These are phyloP conservation scores for Ctenomys sociabilis DNA, from an alignment of 2,113 vertebrate genomes.

Conservation along the genomic window DNA sequence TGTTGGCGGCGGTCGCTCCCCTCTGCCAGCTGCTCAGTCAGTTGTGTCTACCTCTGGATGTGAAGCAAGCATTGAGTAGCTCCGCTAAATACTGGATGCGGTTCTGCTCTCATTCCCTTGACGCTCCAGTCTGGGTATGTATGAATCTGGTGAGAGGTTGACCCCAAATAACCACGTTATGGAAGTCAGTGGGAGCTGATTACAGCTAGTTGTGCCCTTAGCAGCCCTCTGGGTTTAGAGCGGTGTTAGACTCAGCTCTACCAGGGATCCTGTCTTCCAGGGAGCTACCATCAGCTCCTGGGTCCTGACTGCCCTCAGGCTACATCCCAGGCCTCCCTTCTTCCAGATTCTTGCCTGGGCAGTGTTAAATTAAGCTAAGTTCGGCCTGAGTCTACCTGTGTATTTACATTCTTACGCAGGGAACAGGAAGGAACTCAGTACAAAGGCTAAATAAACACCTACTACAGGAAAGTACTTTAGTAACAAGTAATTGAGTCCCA, in stretches of 20 bases:
- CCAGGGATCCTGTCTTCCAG: not conserved
- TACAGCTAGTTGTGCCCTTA: too few relatives aligned
- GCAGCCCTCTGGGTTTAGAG: not conserved
- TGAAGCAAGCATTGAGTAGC: rapidly evolving
- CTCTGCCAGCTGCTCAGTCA: not conserved
- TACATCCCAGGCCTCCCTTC: not conserved
- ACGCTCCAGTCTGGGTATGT: not conserved
- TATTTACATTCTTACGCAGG: not conserved
- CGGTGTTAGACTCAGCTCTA: not conserved
- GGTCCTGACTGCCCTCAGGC: not conserved
- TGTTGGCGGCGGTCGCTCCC: not conserved
- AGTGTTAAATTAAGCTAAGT: not conserved
- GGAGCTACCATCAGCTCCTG: not conserved
- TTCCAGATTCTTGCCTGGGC: not conserved
- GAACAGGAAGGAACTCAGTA: not conserved
- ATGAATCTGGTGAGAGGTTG: not conserved
- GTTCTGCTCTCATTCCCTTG: not conserved
- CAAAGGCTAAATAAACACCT: not conserved
- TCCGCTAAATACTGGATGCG: not conserved
- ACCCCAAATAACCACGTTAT: not conserved
- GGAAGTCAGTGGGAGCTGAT: not conserved
- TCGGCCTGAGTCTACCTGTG: not conserved
- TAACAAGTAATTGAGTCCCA: not conserved
- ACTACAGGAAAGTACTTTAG: not conserved
- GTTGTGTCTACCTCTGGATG: not conserved